Conservation (phyloP, 1,140 invertebrate species). For the Pseudomyrmex flavicornis region DNA sequence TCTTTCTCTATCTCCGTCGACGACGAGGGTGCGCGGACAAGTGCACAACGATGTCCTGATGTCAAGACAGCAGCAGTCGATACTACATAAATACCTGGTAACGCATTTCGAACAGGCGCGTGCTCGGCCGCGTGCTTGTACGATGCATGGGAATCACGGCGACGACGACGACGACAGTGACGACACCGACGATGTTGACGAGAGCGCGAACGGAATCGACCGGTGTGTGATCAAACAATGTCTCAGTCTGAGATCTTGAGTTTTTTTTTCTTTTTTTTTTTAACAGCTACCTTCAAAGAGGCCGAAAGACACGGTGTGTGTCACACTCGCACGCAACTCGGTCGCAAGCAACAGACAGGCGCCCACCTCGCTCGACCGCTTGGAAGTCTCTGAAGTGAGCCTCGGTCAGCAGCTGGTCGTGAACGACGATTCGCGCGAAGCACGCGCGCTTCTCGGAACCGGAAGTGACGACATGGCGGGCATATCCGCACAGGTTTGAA, state of each 20-base stretch:
- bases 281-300: neutral
- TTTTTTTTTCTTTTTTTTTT: neutral
- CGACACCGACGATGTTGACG: conserved; percentile 18
- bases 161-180: conserved; percentile 18
- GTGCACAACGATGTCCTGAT: conserved; percentile 47
- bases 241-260: conserved; percentile 4
- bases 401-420: conserved; percentile 19
- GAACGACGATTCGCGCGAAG: neutral
- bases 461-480: neutral
- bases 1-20: neutral
- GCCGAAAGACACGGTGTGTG: too few species aligned
- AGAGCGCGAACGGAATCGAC: neutral
- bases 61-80: conserved; percentile 53
- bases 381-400: conserved; percentile 36
- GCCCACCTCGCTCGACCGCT: neutral
- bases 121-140: conserved; percentile 37
- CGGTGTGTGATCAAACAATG: conserved; percentile 22
- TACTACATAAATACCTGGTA: conserved; percentile 79
- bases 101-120: conserved; percentile 66
- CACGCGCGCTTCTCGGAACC: neutral
- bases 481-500: too few species aligned
- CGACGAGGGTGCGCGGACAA: conserved; percentile 59
- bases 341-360: neutral
- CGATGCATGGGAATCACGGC: conserved; percentile 53
- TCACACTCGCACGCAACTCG: neutral